phyloP scores from a whole-genome alignment of 2,113 vertebrate genomes.

The Sinosuthora webbiana region DNA sequence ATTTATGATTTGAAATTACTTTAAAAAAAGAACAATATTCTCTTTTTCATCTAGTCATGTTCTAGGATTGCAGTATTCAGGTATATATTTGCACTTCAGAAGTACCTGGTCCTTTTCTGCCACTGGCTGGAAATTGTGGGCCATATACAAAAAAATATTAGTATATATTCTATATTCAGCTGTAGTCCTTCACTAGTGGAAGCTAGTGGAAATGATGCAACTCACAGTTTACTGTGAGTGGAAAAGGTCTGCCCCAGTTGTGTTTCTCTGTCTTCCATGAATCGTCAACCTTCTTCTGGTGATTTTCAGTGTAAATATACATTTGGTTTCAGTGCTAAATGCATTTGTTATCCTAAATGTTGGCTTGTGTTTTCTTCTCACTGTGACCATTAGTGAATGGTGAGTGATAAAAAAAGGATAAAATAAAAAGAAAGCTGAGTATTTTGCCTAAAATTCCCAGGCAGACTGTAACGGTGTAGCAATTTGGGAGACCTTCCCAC shows the following conservation, averaged over 20 bases:
- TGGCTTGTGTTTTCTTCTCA: neutral
- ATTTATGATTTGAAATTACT: slow-evolving; percentile 27
- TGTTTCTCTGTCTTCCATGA: neutral
- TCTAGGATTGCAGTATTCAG: neutral
- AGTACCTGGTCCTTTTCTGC: neutral
- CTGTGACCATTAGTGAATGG: neutral
- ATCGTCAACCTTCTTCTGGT: neutral
- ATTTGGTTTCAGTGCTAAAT: neutral
- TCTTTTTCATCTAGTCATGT: neutral
- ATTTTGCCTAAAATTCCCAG: neutral
- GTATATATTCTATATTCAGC: neutral
- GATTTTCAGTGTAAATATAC: neutral
- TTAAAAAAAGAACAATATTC: neutral
- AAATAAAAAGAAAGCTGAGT: neutral
- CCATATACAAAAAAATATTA: neutral
- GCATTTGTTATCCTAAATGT: neutral
- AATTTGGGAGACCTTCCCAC: neutral
- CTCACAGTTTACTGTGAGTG: neutral
- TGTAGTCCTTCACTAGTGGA: neutral
- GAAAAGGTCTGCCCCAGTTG: neutral
- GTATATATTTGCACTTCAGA: neutral
- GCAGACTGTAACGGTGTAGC: neutral
- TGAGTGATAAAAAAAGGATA: neutral
- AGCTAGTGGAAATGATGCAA: neutral
- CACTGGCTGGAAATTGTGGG: neutral